Conservation (phyloP, 2,113 vertebrate genomes). For the Spheniscus mendiculus region DNA sequence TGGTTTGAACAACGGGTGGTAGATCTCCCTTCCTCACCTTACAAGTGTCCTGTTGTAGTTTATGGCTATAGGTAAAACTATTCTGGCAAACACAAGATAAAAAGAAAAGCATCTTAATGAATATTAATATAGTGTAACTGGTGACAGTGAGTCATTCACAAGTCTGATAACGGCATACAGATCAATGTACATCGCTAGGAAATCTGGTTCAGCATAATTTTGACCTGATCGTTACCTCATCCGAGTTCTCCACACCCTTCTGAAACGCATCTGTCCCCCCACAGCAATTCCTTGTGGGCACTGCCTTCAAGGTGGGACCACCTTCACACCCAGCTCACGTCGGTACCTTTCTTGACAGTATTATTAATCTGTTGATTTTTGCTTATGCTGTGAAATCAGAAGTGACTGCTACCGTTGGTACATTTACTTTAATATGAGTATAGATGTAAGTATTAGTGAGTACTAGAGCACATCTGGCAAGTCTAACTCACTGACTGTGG, state of each 20-base stretch:
- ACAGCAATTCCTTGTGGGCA: neutral
- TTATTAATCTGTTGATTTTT: neutral
- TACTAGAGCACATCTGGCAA: neutral
- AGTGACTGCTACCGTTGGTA: fast-evolving
- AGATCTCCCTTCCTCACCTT: neutral
- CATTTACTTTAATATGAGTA: fast-evolving
- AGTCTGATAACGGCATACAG: neutral
- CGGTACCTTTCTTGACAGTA: neutral
- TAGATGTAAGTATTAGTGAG: neutral
- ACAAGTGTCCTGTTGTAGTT: neutral
- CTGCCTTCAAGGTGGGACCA: neutral
- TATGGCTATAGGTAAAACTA: neutral
- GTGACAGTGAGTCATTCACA: neutral
- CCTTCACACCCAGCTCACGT: neutral
- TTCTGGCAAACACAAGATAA: conserved; percentile 35
- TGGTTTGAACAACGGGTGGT: neutral
- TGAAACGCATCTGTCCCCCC: neutral
- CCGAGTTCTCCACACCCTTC: neutral
- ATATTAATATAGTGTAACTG: conserved; percentile 4
- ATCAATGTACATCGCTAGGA: neutral
- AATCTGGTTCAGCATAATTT: neutral
- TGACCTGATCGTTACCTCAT: neutral
- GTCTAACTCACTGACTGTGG: neutral
- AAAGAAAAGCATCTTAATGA: conserved; percentile 60
- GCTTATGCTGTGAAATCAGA: neutral